Conservation (phyloP, 2,113 vertebrate genomes). For the Syrmaticus mikado region DNA sequence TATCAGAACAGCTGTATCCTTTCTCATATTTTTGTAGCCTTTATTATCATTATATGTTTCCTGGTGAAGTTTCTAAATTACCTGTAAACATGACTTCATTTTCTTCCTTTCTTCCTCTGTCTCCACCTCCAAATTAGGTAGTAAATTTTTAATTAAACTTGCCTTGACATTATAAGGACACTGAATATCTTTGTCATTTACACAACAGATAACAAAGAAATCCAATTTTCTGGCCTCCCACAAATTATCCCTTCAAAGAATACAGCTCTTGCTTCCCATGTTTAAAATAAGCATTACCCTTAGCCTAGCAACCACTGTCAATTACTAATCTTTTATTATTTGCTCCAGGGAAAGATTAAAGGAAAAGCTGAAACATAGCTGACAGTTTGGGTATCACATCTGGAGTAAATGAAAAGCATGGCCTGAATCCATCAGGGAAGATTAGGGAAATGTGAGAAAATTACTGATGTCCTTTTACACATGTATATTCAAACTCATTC, state of each 20-base stretch:
- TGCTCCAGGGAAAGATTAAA: conserved; percentile 92
- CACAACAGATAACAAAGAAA: conserved; percentile 87
- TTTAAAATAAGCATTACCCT: conserved; percentile 82
- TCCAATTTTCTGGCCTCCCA: conserved; percentile 83
- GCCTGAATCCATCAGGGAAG: conserved; percentile 93
- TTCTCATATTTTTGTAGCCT: background rate
- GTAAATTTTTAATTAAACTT: conserved; percentile 76
- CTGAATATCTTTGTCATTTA: conserved; percentile 87
- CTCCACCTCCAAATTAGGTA: conserved; percentile 22
- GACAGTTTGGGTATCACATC: conserved; percentile 94
- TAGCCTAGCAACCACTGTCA: conserved; percentile 72
- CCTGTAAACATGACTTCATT: background rate
- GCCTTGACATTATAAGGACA: conserved; percentile 83
- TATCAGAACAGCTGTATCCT: background rate
- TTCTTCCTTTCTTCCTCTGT: background rate
- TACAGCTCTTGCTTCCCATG: conserved; percentile 78
- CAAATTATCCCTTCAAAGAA: conserved; percentile 84
- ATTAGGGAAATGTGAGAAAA: conserved; percentile 93
- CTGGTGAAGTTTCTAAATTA: background rate
- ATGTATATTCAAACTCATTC: conserved; percentile 81
- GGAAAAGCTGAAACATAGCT: conserved; percentile 85
- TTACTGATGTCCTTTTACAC: conserved; percentile 89
- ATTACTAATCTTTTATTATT: conserved; percentile 89
- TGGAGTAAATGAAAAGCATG: conserved; percentile 95
- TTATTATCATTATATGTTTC: background rate